phyloP scores from a whole-genome alignment of 37 sponge, comb jelly and placozoan species.

The Beroe ovata region DNA sequence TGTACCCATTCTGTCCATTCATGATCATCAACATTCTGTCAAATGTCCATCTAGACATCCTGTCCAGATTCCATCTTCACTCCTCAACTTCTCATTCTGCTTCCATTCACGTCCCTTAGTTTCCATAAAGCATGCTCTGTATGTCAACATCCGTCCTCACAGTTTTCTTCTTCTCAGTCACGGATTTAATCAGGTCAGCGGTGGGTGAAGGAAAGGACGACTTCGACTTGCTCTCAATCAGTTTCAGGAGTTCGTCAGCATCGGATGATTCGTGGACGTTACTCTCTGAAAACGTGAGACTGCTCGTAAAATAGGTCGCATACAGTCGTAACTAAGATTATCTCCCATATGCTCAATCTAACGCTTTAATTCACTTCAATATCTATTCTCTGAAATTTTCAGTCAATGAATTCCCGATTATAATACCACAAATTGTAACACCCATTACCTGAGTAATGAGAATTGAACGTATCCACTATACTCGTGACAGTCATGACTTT shows the following conservation, averaged over 20 bases:
- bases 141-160: not conserved
- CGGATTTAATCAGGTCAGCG: not conserved
- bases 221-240: not conserved
- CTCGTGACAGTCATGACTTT: not conserved
- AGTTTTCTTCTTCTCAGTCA: not conserved
- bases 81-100: too few relatives aligned
- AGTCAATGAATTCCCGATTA: too few relatives aligned
- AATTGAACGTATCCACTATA: not conserved
- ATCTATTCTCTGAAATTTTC: too few relatives aligned
- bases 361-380: too few relatives aligned
- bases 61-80: too few relatives aligned
- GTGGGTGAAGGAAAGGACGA: not conserved
- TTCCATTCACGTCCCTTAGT: too few relatives aligned
- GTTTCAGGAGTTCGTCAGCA: not conserved
- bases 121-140: not conserved
- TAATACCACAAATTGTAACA: too few relatives aligned
- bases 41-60: too few relatives aligned
- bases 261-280: not conserved
- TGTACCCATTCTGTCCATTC: too few relatives aligned
- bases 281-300: not conserved
- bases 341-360: too few relatives aligned
- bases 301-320: not conserved
- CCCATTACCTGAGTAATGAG: not conserved
- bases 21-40: too few relatives aligned
- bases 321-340: not conserved